Evolutionary conservation across 2,113 vertebrate species (phyloP), one percentile per base, ranked within the genome.

Genomic region (Hyla sarda): DNA sequence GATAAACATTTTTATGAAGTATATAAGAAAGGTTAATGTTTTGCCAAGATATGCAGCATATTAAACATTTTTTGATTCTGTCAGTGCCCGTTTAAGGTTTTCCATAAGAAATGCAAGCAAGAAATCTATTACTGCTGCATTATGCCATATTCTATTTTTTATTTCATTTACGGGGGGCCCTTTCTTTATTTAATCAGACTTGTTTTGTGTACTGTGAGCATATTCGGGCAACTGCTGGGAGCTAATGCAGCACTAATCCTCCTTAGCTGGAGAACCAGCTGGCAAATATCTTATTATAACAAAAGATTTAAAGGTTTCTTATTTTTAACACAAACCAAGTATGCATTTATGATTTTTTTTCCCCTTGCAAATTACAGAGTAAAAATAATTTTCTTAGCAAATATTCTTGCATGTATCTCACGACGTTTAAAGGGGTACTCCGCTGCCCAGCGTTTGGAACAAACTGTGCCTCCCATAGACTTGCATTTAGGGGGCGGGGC

Each of bases 201-300:
- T 69, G 34, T 82, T 89, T 89, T 88, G 56, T 85, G 87, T 87
- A 91, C 89, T 62, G 78, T 84, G 87, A 81, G 89, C 89, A 89
- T 2, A 88, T 76, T 79, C 77, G 88, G 90, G 76, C 86, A 83
- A 87, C 89, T 78, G 88, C 91, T 91, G 90, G 65, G 85, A 87
- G 83, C 84, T 90, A 89, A 88, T 58, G 74, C 71, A 58, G 28
- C 89, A 84, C 90, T 90, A 89, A 87, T 88, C 88, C 89, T 54
- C 21, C 90, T 89, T 90, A 83, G 82, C 90, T 85, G 84, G 82
- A 90, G 89, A 50, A 86, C 83, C 88, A 88, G 87, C 87, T 88
- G 75, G 58, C 86, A 65, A 82, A 21, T 88, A 89, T 88, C 88
- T 83, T 85, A 87, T 88, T 87, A 87, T 50, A 86, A 88, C 65